Evolutionary conservation across 2,113 vertebrate genomes (phyloP).

Genomic region (Ophthalmolycus amberensis): DNA sequence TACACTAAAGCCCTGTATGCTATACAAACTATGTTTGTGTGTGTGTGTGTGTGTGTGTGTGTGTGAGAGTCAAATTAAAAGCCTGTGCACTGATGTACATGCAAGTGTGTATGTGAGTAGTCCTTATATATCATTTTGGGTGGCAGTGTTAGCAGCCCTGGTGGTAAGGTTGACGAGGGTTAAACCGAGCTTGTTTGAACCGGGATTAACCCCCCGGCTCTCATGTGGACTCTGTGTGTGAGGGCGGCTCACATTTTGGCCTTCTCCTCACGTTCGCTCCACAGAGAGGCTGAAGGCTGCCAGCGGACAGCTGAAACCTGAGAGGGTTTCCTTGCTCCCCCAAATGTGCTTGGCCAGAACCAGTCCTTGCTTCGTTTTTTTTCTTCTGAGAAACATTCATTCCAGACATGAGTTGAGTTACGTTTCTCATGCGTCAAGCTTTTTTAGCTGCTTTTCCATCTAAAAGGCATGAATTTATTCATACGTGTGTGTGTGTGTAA

Average conservation of each 20-base stretch:
- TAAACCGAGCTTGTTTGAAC: constrained; percentile 78
- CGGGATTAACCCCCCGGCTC: constrained; percentile 77
- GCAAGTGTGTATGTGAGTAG: constrained; percentile 44
- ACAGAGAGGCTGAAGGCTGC: constrained; percentile 36
- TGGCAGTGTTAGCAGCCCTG: constrained; percentile 56
- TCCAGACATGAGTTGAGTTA: constrained; percentile 41
- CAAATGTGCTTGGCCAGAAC: constrained; percentile 37
- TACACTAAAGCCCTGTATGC: constrained; percentile 3
- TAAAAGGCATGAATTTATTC: constrained; percentile 32
- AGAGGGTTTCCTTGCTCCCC: constrained; percentile 54
- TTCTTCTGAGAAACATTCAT: constrained; percentile 59
- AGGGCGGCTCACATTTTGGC: constrained; percentile 68
- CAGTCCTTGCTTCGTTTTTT: constrained; percentile 48
- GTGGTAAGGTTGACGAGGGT: constrained; percentile 74
- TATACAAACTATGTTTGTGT: constrained; percentile 21
- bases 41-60: constrained; percentile 18
- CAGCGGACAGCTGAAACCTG: constrained; percentile 72
- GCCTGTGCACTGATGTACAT: background rate
- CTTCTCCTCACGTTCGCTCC: constrained; percentile 72
- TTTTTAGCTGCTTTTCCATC: constrained; percentile 50
- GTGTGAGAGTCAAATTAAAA: constrained; percentile 22
- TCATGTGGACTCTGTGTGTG: constrained; percentile 66
- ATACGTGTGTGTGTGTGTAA: background rate
- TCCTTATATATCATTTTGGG: constrained; percentile 52
- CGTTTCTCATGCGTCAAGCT: constrained; percentile 45